Conservation (phyloP, 2,888 invertebrate species). For the Epicampocera succincta region DNA sequence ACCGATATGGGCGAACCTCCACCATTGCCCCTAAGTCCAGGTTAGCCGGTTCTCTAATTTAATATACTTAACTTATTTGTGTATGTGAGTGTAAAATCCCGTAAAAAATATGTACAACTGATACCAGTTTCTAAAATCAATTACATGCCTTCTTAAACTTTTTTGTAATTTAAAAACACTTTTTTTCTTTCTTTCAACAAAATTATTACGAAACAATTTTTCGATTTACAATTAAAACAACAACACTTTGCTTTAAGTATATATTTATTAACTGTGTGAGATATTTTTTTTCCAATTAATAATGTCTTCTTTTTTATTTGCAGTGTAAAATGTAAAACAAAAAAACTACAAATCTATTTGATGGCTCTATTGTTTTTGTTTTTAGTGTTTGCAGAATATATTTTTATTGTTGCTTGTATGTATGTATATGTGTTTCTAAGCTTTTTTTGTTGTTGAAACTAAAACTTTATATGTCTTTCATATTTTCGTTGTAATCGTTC, state of each 20-base stretch:
- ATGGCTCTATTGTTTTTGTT: slow-evolving; percentile 50
- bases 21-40: slow-evolving; percentile 82
- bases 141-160: slow-evolving; percentile 18
- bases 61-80: slow-evolving; percentile 26
- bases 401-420: slow-evolving; percentile 26
- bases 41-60: slow-evolving; percentile 79
- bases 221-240: slow-evolving; percentile 23
- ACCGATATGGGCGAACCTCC: slow-evolving; percentile 80
- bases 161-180: slow-evolving; percentile 5
- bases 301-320: slow-evolving; percentile 55
- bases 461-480: not conserved
- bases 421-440: not conserved
- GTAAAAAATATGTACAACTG: slow-evolving; percentile 24
- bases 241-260: slow-evolving; percentile 47
- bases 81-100: slow-evolving; percentile 54
- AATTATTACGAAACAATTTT: slow-evolving; percentile 3
- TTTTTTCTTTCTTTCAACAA: slow-evolving; percentile 32
- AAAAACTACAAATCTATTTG: slow-evolving; percentile 59
- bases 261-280: slow-evolving; percentile 15
- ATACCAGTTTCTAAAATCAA: slow-evolving; percentile 22
- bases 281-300: slow-evolving; percentile 14
- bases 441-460: not conserved
- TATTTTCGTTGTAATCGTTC: not conserved
- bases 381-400: slow-evolving; percentile 2
- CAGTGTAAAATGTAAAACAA: slow-evolving; percentile 61